These are phyloP conservation scores for Acronicta aceris DNA, from an alignment of 2,888 invertebrate species.

Conservation along the genomic window DNA sequence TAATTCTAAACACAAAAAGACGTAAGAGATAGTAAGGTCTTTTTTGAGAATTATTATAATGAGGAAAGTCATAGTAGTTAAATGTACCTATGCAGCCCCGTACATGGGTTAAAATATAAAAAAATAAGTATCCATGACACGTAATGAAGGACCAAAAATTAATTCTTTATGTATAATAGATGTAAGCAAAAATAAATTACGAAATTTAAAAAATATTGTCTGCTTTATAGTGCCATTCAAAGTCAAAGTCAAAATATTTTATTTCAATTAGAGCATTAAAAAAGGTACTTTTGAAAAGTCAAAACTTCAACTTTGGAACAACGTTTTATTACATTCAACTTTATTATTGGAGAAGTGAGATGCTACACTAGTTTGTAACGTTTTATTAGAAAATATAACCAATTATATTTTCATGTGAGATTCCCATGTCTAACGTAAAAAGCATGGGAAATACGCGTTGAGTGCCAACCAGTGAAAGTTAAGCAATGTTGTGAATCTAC, in stretches of 20 bases:
- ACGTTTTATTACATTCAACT: no score
- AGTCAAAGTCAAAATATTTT: no score
- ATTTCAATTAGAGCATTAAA: no score
- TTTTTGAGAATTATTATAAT: no score
- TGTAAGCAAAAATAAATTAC: background rate
- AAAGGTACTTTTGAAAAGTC: no score
- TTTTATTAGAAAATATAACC: constrained; percentile 48
- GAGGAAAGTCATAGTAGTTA: no score
- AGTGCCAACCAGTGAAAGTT: constrained; percentile 51
- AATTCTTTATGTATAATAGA: background rate
- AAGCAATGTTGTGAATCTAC: constrained; percentile 23
- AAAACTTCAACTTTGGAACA: no score
- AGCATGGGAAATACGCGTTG: constrained; percentile 45
- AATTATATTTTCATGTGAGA: constrained; percentile 48
- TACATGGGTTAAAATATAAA: no score
- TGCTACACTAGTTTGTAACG: constrained; percentile 14
- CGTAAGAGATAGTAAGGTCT: background rate
- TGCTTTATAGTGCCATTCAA: no score
- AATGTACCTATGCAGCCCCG: no score
- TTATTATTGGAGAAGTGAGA: constrained; percentile 4
- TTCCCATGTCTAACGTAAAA: constrained; percentile 57
- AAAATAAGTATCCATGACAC: background rate
- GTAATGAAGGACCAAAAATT: background rate
- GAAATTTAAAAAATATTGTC: no score
- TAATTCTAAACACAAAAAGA: background rate